phyloP scores from a whole-genome alignment of 2,113 vertebrate genomes.

The Barnardius zonarius region DNA sequence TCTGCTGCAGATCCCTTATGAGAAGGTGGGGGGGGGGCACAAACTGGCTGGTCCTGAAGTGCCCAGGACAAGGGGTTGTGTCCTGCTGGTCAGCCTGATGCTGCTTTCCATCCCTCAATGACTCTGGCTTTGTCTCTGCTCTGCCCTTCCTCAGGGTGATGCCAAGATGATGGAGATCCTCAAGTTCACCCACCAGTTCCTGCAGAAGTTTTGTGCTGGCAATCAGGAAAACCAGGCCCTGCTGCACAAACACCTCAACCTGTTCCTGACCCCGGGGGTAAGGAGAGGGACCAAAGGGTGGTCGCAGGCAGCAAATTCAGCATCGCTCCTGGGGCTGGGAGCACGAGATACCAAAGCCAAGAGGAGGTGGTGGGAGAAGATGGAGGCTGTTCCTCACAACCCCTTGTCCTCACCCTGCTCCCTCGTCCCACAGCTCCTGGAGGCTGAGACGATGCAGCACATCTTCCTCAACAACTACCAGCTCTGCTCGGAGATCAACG shows the following conservation, averaged over 20 bases:
- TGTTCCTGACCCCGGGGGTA: constrained; percentile 94
- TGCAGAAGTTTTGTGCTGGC: constrained; percentile 95
- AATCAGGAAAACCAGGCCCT: constrained; percentile 95
- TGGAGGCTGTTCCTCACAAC: neutral
- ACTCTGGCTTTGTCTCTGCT: fast-evolving
- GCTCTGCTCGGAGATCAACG: constrained; percentile 90
- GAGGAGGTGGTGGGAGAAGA: neutral
- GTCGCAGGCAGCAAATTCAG: fast-evolving
- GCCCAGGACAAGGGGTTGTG: neutral
- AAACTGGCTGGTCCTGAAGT: neutral
- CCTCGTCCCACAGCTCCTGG: constrained; percentile 78
- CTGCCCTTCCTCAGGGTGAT: constrained; percentile 77
- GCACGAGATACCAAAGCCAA: neutral
- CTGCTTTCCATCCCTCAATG: neutral
- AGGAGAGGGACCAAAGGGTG: neutral
- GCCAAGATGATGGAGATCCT: constrained; percentile 96
- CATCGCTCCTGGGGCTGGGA: neutral
- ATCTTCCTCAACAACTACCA: constrained; percentile 98
- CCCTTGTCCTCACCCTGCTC: neutral
- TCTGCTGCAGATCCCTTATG: constrained; percentile 94
- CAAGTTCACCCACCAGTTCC: constrained; percentile 91
- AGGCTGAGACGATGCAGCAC: constrained; percentile 95
- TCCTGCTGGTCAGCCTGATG: neutral
- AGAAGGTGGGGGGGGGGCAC: constrained; percentile 79
- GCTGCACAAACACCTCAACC: constrained; percentile 91